Evolutionary conservation across 2,113 vertebrate genomes (phyloP).

Genomic region (Fulmarus glacialis): DNA sequence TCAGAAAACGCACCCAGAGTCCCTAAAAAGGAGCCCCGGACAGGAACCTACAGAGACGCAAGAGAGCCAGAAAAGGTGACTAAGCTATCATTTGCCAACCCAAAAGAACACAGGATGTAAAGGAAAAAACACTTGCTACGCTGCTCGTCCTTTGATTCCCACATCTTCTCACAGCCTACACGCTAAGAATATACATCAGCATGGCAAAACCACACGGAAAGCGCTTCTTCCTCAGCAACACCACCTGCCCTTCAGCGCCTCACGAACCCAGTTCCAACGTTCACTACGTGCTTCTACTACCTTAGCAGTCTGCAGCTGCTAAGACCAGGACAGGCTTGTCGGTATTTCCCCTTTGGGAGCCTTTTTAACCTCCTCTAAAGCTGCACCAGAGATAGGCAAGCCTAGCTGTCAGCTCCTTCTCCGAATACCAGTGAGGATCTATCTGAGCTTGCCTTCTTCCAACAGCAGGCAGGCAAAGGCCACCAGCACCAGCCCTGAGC

Average conservation of each 20-base stretch:
- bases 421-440: not conserved
- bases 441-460: not conserved
- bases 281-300: rapidly evolving
- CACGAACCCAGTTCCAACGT: not conserved
- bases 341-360: not conserved
- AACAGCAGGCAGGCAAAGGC: not conserved
- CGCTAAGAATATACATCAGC: not conserved
- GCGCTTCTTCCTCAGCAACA: not conserved
- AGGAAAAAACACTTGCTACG: not conserved
- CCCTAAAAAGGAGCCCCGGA: not conserved
- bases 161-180: not conserved
- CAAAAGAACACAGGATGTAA: not conserved
- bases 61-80: not conserved
- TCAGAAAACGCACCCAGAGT: not conserved
- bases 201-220: not conserved
- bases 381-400: not conserved
- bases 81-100: not conserved
- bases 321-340: not conserved
- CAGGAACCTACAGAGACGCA: not conserved
- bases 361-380: not conserved
- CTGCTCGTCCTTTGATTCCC: not conserved
- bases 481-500: not conserved
- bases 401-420: not conserved
- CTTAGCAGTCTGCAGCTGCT: not conserved
- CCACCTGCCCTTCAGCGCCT: conserved; percentile 1